Conservation (phyloP, 2,888 invertebrate species). For the Zhengitettix transpicula region DNA sequence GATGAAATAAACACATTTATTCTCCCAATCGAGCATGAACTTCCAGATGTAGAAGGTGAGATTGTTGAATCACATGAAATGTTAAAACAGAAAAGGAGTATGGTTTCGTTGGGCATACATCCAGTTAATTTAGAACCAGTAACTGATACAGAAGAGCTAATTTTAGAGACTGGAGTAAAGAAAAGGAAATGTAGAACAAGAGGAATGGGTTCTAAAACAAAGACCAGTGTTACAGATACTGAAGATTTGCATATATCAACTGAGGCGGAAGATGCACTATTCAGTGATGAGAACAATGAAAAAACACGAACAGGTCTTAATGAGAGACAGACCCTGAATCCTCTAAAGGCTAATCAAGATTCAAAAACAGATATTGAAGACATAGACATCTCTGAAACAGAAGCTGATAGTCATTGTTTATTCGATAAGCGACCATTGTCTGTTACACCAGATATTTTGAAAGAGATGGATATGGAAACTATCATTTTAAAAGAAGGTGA, state of each 20-base stretch:
- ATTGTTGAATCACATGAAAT: constrained; percentile 21
- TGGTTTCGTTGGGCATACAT: constrained; percentile 6
- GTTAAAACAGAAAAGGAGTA: constrained; percentile 17
- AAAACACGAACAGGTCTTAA: not conserved
- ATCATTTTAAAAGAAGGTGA: constrained; percentile 21
- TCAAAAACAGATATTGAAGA: constrained; percentile 28
- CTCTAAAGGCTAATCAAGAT: not conserved
- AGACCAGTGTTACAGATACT: not conserved
- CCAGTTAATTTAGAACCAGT: constrained; percentile 19
- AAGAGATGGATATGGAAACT: constrained; percentile 11
- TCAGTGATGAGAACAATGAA: constrained; percentile 22
- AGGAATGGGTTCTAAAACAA: not conserved
- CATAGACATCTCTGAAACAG: constrained; percentile 20
- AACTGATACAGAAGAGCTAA: constrained; percentile 33
- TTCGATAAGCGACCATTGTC: not conserved
- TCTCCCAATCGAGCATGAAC: constrained; percentile 7
- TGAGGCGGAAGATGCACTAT: constrained; percentile 28
- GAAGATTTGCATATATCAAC: constrained; percentile 15
- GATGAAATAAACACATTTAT: not conserved
- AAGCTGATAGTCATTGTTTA: not conserved
- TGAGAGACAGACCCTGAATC: too few species aligned
- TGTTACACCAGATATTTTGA: constrained; percentile 8
- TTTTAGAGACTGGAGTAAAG: constrained; percentile 8
- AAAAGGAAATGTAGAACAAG: constrained; percentile 5
- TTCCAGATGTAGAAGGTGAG: constrained; percentile 26